These are phyloP conservation scores for Cheilosia vernalis DNA, from an alignment of 2,888 invertebrate species.

Conservation along the genomic window DNA sequence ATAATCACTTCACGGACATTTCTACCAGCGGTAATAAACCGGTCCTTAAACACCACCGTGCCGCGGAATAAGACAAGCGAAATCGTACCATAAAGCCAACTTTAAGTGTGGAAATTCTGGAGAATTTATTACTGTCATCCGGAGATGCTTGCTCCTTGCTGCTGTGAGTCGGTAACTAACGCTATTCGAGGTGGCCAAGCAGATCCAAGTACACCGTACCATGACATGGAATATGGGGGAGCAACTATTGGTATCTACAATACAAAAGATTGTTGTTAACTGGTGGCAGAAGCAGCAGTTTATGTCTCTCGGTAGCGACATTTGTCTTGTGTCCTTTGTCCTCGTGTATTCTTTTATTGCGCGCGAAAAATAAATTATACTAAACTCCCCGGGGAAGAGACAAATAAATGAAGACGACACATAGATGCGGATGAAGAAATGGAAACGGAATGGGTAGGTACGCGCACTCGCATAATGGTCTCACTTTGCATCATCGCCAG, in stretches of 20 bases:
- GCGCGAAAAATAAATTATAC: conserved; percentile 73
- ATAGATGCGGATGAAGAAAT: conserved; percentile 40
- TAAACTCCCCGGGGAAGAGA: conserved; percentile 48
- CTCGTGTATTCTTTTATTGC: conserved; percentile 66
- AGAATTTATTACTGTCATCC: conserved; percentile 59
- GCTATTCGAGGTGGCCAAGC: conserved; percentile 43
- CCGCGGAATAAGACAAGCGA: conserved; percentile 41
- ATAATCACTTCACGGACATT: conserved; percentile 49
- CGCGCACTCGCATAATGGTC: conserved; percentile 53
- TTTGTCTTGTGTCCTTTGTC: conserved; percentile 71
- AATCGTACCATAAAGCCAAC: conserved; percentile 56
- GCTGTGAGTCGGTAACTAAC: conserved; percentile 47
- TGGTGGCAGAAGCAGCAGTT: conserved; percentile 21
- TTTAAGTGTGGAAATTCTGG: conserved; percentile 62
- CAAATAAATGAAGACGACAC: conserved; percentile 25
- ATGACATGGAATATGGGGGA: conserved; percentile 14
- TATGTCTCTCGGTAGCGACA: conserved; percentile 66
- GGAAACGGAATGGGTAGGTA: conserved; percentile 40
- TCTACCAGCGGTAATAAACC: conserved; percentile 46
- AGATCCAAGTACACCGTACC: conserved; percentile 38
- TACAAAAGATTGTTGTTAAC: conserved; percentile 39
- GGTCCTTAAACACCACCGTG: conserved; percentile 54
- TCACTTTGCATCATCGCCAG: conserved; percentile 61
- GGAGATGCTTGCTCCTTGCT: conserved; percentile 34
- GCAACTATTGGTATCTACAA: conserved; percentile 11